Conservation (phyloP, 2,888 invertebrate genomes). For the Balanococcus diminutus region DNA sequence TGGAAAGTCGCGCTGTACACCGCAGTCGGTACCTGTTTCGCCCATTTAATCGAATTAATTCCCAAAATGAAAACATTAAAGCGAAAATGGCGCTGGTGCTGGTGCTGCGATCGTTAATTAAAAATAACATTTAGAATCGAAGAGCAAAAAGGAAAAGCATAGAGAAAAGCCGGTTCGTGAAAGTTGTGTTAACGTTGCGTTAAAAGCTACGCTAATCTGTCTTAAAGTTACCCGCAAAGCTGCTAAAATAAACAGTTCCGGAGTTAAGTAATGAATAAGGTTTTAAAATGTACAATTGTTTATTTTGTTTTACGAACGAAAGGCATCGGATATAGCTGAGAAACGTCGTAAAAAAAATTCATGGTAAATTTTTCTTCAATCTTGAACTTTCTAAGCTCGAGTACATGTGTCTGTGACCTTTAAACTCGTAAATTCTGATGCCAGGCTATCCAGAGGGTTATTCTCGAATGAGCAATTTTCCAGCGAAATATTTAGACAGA, state of each 20-base stretch:
- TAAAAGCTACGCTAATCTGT: slow-evolving; percentile 24
- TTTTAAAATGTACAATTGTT: slow-evolving; percentile 21
- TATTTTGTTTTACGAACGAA: background rate
- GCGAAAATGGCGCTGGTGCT: slow-evolving; percentile 13
- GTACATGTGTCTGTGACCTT: background rate
- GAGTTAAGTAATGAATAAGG: background rate
- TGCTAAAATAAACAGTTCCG: slow-evolving; percentile 7
- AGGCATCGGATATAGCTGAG: background rate
- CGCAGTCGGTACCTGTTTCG: background rate
- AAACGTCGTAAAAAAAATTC: background rate
- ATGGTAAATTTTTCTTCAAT: background rate
- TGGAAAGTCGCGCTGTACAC: background rate
- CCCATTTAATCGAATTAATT: slow-evolving; percentile 7
- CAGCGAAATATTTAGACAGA: no score
- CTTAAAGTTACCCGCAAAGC: slow-evolving; percentile 24
- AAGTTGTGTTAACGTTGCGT: slow-evolving; percentile 23
- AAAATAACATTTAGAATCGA: slow-evolving; percentile 12
- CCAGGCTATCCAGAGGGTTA: no score
- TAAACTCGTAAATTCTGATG: background rate
- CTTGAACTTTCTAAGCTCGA: background rate
- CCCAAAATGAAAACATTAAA: background rate
- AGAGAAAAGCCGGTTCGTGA: background rate
- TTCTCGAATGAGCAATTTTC: no score
- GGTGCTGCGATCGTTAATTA: slow-evolving; percentile 8
- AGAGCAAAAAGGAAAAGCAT: slow-evolving; percentile 1